Evolutionary conservation across 1,140 invertebrate genomes (phyloP).

Genomic region (fruit fly (Drosophila melanogaster)): Release_6_plus_ISO1_MT NT_033779.5:12780001-12780500

Average conservation of each 20-base stretch:
- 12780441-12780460: no score
- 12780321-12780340: not conserved
- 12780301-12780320: no score
- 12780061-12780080: conserved; percentile 23
- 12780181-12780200: not conserved
- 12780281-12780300: not conserved
- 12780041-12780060: conserved; percentile 64
- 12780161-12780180: conserved; percentile 29
- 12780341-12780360: not conserved
- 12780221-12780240: not conserved
- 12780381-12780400: no score
- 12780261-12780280: not conserved
- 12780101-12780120: conserved; percentile 17
- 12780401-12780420: no score
- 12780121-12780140: not conserved
- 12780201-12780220: not conserved
- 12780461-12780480: not conserved
- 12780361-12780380: no score
- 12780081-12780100: conserved; percentile 44
- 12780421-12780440: no score
- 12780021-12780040: conserved; percentile 76
- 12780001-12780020: conserved; percentile 53
- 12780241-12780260: not conserved
- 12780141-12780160: conserved; percentile 9
- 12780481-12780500: conserved; percentile 22